phyloP scores from a whole-genome alignment of 2,797 vertebrate genomes.

The Denticeps clupeoides region DNA sequence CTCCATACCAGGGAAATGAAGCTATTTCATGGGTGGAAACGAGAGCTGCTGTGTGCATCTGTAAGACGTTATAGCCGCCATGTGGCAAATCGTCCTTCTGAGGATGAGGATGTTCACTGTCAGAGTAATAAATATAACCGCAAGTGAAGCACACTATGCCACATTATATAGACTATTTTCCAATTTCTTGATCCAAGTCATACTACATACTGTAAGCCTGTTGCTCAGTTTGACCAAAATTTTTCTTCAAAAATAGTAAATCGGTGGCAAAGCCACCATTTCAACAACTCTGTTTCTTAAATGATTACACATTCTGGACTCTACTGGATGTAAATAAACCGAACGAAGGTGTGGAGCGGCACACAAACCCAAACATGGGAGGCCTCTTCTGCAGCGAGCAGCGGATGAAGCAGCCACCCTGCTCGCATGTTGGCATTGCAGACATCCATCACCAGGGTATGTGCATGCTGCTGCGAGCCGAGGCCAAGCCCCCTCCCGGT shows the following conservation, averaged over 20 bases:
- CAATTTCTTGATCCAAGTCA: no score
- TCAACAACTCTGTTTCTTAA: not conserved
- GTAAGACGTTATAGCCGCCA: constrained; percentile 2
- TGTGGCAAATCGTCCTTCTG: constrained; percentile 4
- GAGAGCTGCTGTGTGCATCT: constrained; percentile 6
- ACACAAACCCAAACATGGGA: no score
- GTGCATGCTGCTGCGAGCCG: constrained; percentile 49
- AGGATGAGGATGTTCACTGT: no score
- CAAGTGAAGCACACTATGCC: no score
- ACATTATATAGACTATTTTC: no score
- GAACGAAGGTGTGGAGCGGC: not conserved
- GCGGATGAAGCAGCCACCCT: not conserved
- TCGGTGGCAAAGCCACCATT: not conserved
- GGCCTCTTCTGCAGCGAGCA: no score
- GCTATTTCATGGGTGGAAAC: constrained; percentile 48
- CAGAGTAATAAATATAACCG: no score
- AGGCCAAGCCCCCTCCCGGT: constrained; percentile 70
- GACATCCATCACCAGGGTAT: constrained; percentile 63
- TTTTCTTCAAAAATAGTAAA: no score
- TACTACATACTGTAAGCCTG: no score
- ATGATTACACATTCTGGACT: constrained; percentile 3
- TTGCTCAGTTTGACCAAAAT: no score
- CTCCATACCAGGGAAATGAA: constrained; percentile 68
- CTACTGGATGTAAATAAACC: not conserved
- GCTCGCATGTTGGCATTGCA: constrained; percentile 10